Percentiles rank a stretch among this genome's conserved stretches.
phyloP scores from a whole-genome alignment of 2,888 invertebrate species.

The Parascotia fuliginaria region DNA sequence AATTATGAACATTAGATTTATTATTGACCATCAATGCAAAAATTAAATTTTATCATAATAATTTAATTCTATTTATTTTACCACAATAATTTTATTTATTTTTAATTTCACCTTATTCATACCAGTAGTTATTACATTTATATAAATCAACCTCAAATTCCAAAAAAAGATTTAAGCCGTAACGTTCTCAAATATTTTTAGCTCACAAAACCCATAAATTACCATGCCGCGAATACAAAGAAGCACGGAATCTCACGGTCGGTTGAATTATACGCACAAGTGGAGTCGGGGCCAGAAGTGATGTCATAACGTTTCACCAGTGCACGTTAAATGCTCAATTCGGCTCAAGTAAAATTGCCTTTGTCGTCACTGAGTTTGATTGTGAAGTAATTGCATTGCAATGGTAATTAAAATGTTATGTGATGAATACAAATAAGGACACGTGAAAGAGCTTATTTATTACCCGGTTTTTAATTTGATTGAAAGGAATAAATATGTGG shows the following conservation, averaged over 20 bases:
- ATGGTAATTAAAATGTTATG: slow-evolving; percentile 17
- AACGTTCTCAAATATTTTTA: not conserved
- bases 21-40: too few relatives aligned
- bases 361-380: slow-evolving; percentile 16
- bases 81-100: too few relatives aligned
- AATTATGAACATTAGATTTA: too few relatives aligned
- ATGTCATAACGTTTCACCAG: slow-evolving; percentile 20
- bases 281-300: not conserved
- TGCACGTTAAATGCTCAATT: slow-evolving; percentile 23
- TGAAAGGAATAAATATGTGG: too few relatives aligned
- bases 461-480: too few relatives aligned
- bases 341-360: slow-evolving; percentile 18
- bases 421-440: not conserved
- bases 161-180: too few relatives aligned
- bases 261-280: not conserved
- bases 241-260: not conserved
- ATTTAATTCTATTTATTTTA: too few relatives aligned
- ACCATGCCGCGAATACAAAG: not conserved
- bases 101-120: too few relatives aligned
- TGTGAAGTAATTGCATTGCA: slow-evolving; percentile 12
- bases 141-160: too few relatives aligned
- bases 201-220: not conserved
- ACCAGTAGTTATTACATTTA: too few relatives aligned
- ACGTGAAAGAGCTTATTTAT: not conserved
- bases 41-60: too few relatives aligned